phyloP scores from a whole-genome alignment of 2,797 vertebrate genomes.

The Leucoraja ocellata region DNA sequence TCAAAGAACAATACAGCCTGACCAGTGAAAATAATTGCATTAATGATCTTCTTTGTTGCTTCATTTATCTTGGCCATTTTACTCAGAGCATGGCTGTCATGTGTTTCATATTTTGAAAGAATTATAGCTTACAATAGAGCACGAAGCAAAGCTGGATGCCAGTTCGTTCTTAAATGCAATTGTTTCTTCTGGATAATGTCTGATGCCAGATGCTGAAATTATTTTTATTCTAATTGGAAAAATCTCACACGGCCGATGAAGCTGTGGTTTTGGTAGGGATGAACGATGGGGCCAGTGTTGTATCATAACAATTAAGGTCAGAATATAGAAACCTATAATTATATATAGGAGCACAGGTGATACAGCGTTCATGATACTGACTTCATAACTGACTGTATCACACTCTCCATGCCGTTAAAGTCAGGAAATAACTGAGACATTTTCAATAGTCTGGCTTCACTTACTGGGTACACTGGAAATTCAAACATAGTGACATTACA shows the following conservation, averaged over 20 bases:
- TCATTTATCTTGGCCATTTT: not conserved
- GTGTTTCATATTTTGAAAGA: not conserved
- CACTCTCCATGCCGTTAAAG: too few species aligned
- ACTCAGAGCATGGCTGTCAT: not conserved
- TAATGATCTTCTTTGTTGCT: not conserved
- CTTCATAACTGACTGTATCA: too few species aligned
- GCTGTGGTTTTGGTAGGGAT: not conserved
- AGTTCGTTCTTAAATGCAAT: not conserved
- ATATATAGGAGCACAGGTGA: not conserved
- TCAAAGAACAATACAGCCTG: not conserved
- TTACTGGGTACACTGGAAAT: too few species aligned
- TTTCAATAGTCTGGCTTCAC: too few species aligned
- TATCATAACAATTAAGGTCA: not conserved
- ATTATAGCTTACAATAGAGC: not conserved
- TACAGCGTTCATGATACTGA: too few species aligned
- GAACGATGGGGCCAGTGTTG: too few species aligned
- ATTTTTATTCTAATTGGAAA: not conserved
- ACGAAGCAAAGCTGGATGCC: not conserved
- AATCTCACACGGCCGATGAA: not conserved
- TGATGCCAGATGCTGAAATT: not conserved
- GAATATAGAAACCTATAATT: not conserved
- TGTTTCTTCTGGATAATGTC: slow-evolving; percentile 18
- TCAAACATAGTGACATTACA: too few species aligned
- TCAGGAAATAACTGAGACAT: too few species aligned
- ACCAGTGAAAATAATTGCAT: not conserved